Percentiles rank a stretch among this genome's conserved stretches.
These are phyloP conservation scores for Dynastes grantii DNA, from an alignment of 2,888 invertebrate genomes.

Conservation along the genomic window DNA sequence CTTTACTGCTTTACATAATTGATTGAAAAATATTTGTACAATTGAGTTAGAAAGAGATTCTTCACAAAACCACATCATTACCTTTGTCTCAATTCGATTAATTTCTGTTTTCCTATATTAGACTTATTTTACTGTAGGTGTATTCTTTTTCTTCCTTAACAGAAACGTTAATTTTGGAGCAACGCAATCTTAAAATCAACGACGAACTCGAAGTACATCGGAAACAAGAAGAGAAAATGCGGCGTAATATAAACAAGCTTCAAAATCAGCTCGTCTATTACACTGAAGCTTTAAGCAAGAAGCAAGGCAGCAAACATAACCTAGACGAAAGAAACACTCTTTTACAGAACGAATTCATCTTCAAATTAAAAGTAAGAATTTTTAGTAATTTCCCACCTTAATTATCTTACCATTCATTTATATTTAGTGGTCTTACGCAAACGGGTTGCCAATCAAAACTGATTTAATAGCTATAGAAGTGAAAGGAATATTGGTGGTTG, in stretches of 20 bases:
- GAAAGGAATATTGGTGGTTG: no score
- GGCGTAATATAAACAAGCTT: conserved; percentile 75
- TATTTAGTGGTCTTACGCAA: no score
- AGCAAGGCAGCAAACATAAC: conserved; percentile 72
- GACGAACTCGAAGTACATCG: conserved; percentile 76
- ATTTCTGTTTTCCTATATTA: no score
- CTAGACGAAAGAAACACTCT: conserved; percentile 75
- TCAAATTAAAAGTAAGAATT: conserved; percentile 71
- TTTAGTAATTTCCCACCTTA: conserved; percentile 2
- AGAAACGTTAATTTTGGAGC: conserved; percentile 78
- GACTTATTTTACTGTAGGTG: no score
- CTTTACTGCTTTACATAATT: no score
- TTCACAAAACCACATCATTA: no score
- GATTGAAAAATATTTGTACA: no score
- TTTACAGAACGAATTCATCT: conserved; percentile 72
- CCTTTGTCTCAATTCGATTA: no score
- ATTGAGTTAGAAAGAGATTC: no score
- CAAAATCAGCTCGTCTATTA: conserved; percentile 76
- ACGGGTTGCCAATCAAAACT: no score
- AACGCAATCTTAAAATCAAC: conserved; percentile 82
- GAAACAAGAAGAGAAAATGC: conserved; percentile 74
- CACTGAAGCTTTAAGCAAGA: conserved; percentile 74
- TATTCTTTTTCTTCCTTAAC: not conserved
- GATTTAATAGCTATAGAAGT: no score
- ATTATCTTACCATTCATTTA: not conserved